These are phyloP conservation scores for Drosophila gaucha DNA, from an alignment of 2,888 invertebrate species.

Conservation along the genomic window DNA sequence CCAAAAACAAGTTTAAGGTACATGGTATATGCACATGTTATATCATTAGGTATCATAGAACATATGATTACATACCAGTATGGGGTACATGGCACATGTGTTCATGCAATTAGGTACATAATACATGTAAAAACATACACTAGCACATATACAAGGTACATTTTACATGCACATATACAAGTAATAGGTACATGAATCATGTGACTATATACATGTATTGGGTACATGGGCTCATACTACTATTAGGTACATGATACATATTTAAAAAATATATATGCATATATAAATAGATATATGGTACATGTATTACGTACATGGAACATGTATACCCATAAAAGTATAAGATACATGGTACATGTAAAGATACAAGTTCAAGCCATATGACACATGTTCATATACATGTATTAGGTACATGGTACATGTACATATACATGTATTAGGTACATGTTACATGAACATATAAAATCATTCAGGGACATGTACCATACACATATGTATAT, in stretches of 20 bases:
- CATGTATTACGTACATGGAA: background rate
- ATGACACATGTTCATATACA: no score
- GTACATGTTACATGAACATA: background rate
- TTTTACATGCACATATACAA: background rate
- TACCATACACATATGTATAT: conserved; percentile 1
- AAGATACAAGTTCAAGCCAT: background rate
- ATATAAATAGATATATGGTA: no score
- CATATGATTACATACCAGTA: background rate
- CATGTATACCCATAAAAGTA: background rate
- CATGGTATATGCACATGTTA: no score
- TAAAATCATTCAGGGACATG: conserved; percentile 1
- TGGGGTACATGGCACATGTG: background rate
- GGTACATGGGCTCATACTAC: background rate
- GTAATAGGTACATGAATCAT: background rate
- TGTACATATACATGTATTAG: background rate
- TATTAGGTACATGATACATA: background rate
- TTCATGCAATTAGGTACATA: background rate
- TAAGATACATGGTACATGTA: background rate
- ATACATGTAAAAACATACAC: background rate
- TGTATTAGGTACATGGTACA: background rate
- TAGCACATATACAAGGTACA: no score
- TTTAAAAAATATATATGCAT: no score
- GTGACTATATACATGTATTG: background rate
- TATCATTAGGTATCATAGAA: no score
- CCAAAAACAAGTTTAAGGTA: no score